Conservation (phyloP, 1,140 invertebrate species). For the Panulirus ornatus region DNA sequence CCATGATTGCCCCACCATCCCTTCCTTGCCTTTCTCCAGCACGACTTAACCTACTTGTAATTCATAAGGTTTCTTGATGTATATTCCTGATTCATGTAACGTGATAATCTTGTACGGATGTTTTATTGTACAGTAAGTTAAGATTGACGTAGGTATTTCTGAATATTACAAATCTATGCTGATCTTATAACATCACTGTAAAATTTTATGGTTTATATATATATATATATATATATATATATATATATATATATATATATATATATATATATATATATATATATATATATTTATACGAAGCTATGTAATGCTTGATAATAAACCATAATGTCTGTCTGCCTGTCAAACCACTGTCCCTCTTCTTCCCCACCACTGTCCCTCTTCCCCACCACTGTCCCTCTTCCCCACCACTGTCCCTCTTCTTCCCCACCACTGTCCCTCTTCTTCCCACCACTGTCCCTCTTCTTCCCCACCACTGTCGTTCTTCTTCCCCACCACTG, state of each 20-base stretch:
- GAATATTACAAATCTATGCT: too few relatives aligned
- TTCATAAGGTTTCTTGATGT: too few relatives aligned
- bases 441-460: not conserved
- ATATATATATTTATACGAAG: not conserved
- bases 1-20: not conserved
- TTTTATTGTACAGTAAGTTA: too few relatives aligned
- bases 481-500: not conserved
- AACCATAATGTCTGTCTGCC: not conserved
- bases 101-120: too few relatives aligned
- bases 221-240: slow-evolving; percentile 11
- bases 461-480: not conserved
- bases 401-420: not conserved
- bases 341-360: not conserved
- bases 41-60: not conserved
- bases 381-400: not conserved
- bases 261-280: not conserved
- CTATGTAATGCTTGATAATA: not conserved
- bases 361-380: not conserved
- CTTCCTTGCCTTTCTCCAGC: too few relatives aligned
- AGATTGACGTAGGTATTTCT: not conserved
- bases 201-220: too few relatives aligned
- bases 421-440: too few relatives aligned
- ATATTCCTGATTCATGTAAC: too few relatives aligned
- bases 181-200: not conserved
- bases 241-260: not conserved